A percentile compares a stretch with the other conserved stretches of the same genome.
These are phyloP conservation scores for Protonemura montana DNA, from an alignment of 2,888 invertebrate genomes.

Conservation along the genomic window DNA sequence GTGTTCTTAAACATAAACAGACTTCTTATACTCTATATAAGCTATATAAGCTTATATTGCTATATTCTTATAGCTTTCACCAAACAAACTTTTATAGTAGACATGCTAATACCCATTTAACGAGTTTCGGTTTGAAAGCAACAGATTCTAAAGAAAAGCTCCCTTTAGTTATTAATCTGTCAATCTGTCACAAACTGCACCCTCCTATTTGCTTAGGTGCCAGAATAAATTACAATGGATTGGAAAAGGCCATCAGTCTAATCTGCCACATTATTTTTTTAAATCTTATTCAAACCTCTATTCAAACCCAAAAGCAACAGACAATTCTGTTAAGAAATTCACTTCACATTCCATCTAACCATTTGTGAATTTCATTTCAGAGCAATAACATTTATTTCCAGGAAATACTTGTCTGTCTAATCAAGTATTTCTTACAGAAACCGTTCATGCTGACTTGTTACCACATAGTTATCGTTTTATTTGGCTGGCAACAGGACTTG, in stretches of 20 bases:
- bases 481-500: background rate
- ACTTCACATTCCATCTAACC: background rate
- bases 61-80: background rate
- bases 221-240: background rate
- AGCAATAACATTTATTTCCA: background rate
- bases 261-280: background rate
- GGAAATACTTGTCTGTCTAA: background rate
- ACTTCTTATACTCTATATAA: too few relatives aligned
- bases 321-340: background rate
- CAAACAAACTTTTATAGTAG: background rate
- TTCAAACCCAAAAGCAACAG: background rate
- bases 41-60: background rate
- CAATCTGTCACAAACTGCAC: background rate
- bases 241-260: background rate
- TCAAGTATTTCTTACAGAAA: background rate
- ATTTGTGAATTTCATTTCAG: background rate
- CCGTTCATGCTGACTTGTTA: background rate
- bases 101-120: background rate
- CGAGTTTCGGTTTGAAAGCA: background rate
- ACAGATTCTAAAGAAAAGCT: background rate
- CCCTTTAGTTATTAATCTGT: background rate
- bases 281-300: background rate
- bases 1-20: too few relatives aligned
- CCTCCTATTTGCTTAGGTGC: too few relatives aligned
- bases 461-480: slow-evolving; percentile 4